These are phyloP conservation scores for Drosophila macrospina DNA, from an alignment of 2,888 invertebrate species.

Conservation along the genomic window DNA sequence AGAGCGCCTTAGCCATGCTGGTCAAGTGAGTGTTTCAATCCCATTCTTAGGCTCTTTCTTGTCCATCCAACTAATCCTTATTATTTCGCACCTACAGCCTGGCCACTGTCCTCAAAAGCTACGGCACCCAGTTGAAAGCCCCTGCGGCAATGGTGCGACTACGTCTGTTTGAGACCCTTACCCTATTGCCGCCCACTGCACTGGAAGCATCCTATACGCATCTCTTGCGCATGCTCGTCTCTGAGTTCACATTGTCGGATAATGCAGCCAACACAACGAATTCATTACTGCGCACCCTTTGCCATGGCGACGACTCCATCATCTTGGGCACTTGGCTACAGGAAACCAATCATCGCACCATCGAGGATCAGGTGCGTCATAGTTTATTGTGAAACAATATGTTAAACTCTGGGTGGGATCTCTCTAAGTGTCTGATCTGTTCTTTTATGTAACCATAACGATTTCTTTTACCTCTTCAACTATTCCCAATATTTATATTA, in stretches of 20 bases:
- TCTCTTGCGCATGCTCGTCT: slow-evolving; percentile 94
- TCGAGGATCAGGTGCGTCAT: slow-evolving; percentile 96
- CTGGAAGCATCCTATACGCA: slow-evolving; percentile 95
- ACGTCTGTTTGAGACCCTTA: slow-evolving; percentile 95
- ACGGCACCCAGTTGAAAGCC: slow-evolving; percentile 96
- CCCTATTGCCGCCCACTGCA: slow-evolving; percentile 91
- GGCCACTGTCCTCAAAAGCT: slow-evolving; percentile 93
- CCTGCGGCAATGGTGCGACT: slow-evolving; percentile 97
- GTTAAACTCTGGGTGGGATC: not conserved
- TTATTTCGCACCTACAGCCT: slow-evolving; percentile 87
- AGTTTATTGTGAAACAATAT: not conserved
- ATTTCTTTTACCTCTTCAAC: slow-evolving; percentile 22
- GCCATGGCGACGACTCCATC: slow-evolving; percentile 95
- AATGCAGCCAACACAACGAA: slow-evolving; percentile 96
- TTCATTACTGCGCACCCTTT: slow-evolving; percentile 92
- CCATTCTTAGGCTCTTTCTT: too few species aligned
- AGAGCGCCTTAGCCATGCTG: slow-evolving; percentile 97
- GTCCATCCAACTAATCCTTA: not conserved
- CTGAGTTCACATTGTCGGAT: slow-evolving; percentile 97
- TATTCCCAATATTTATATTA: slow-evolving; percentile 20
- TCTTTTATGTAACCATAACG: slow-evolving; percentile 23
- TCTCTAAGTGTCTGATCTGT: not conserved
- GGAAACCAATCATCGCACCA: slow-evolving; percentile 97
- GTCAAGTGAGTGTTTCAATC: slow-evolving; percentile 90
- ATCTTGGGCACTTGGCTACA: slow-evolving; percentile 97